A percentile compares a stretch with the other conserved stretches of the same genome.
phyloP scores from a whole-genome alignment of 1,140 invertebrate genomes.

The Uloborus diversus region DNA sequence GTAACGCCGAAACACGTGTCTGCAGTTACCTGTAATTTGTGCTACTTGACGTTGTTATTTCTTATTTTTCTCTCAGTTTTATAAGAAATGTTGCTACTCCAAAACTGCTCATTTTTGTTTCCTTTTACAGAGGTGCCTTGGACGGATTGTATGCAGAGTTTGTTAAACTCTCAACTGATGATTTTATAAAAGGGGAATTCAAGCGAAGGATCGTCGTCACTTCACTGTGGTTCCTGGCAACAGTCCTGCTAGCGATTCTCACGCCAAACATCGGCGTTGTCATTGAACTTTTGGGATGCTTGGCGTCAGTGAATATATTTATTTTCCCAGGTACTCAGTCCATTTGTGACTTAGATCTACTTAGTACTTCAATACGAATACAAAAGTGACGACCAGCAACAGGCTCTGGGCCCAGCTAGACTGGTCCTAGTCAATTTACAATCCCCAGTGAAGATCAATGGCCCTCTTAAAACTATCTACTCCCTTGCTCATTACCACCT shows the following conservation, averaged over 20 bases:
- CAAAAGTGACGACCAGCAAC: no score
- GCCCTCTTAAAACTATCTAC: not conserved
- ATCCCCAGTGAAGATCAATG: no score
- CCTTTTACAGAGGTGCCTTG: slow-evolving; percentile 65
- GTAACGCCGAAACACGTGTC: no score
- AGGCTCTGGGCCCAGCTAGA: no score
- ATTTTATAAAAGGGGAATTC: slow-evolving; percentile 63
- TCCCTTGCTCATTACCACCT: not conserved
- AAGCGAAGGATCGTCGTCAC: slow-evolving; percentile 68
- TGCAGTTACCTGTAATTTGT: no score
- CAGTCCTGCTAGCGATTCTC: slow-evolving; percentile 71
- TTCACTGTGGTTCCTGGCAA: slow-evolving; percentile 71
- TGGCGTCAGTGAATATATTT: slow-evolving; percentile 76
- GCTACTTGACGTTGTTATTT: no score
- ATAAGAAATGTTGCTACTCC: no score
- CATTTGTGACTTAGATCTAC: not conserved
- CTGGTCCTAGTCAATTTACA: no score
- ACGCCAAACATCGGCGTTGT: slow-evolving; percentile 75
- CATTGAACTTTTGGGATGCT: slow-evolving; percentile 73
- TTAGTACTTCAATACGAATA: not conserved
- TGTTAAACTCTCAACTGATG: slow-evolving; percentile 60
- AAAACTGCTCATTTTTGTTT: no score
- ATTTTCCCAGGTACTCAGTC: slow-evolving; percentile 71
- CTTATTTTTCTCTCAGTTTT: no score
- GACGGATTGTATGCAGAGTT: slow-evolving; percentile 66